Evolutionary conservation across 2,113 vertebrate genomes (phyloP).

Genomic region (Ictalurus furcatus): DNA sequence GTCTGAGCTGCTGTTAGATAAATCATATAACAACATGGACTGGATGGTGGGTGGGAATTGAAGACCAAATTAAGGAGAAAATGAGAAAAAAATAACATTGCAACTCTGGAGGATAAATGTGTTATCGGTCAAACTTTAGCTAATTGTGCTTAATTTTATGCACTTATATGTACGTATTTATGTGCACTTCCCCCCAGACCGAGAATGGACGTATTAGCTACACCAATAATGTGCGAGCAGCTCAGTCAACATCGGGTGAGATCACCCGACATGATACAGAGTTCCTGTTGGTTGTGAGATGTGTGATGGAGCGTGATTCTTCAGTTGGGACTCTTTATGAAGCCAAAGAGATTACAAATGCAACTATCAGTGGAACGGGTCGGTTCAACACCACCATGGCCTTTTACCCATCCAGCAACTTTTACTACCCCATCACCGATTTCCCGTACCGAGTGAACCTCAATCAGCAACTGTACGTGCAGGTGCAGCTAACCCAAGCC

Average conservation of each 20-base stretch:
- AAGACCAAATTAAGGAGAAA: too few relatives aligned
- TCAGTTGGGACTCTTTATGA: constrained; percentile 75
- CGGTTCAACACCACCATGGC: constrained; percentile 77
- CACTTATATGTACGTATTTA: not conserved
- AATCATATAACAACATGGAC: not conserved
- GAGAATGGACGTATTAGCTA: constrained; percentile 38
- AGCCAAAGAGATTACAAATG: constrained; percentile 56
- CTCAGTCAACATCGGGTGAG: constrained; percentile 20
- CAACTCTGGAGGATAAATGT: not conserved
- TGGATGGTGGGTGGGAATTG: too few relatives aligned
- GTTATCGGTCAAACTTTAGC: too few relatives aligned
- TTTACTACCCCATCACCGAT: constrained; percentile 63
- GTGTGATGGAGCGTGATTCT: constrained; percentile 79
- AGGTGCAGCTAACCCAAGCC: constrained; percentile 67
- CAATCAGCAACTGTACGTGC: constrained; percentile 71
- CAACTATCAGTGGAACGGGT: constrained; percentile 65
- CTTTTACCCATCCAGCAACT: constrained; percentile 75
- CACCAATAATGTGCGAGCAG: constrained; percentile 43
- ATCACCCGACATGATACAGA: constrained; percentile 29
- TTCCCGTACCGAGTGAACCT: constrained; percentile 74
- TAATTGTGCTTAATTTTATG: too few relatives aligned
- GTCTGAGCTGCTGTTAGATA: not conserved
- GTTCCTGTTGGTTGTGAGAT: constrained; percentile 53
- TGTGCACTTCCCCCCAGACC: not conserved
- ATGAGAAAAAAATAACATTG: not conserved